Base-by-base conservation (phyloP, 92 coral and sea anemone genomes). In the Epizoanthus illoricatus region DNA sequence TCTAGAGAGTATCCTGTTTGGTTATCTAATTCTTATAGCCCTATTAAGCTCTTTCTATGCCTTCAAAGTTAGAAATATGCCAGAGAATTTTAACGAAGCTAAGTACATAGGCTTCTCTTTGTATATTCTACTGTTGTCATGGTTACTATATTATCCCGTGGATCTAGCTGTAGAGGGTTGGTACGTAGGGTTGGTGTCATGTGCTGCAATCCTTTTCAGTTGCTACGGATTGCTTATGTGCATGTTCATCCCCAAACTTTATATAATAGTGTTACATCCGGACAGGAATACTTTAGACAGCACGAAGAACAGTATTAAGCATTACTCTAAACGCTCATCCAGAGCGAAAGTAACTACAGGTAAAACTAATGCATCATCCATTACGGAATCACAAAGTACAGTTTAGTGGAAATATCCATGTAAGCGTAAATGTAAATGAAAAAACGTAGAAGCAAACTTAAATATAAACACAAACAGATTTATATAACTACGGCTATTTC, bases 21-120 rank as follows among this genome's bases (percentile, higher is more conserved):
- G 65, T 18, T 88, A 91, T 49, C 58, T 89, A 3, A 63, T 88
- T 9, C 75, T 84, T 7, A 74, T 91, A 59, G 87, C 90, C 20
- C 89, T 86, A 17, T 69, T 88, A 21, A 88, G 94, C 84, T 88
- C 92, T 9, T 91, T 81, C 57, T 88, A 91, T 66, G 91, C 90
- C 10, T 91, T 80, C 84, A 90, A 89, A 19, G 94, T 88, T 4
- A 56, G 94, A 23, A 80, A 80, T 60, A 87, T 88, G n/a, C 94
- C 94, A 7, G 92, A 90, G 47, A 91, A 88, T 81, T 91, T 91
- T 55, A 91, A 91, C 84, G 94, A 91, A 76, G 82, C 94, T 13
- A 88, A 85, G 42, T 88, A 91, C 84, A 85, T 91, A 19, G 86
- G 94, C 7, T 90, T 90, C 74, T 90, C 91, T 28, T 59, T 90